Evolutionary conservation across 1,140 invertebrate species (phyloP), one percentile per base, ranked within the genome.

Genomic region (Delia radicum): DNA sequence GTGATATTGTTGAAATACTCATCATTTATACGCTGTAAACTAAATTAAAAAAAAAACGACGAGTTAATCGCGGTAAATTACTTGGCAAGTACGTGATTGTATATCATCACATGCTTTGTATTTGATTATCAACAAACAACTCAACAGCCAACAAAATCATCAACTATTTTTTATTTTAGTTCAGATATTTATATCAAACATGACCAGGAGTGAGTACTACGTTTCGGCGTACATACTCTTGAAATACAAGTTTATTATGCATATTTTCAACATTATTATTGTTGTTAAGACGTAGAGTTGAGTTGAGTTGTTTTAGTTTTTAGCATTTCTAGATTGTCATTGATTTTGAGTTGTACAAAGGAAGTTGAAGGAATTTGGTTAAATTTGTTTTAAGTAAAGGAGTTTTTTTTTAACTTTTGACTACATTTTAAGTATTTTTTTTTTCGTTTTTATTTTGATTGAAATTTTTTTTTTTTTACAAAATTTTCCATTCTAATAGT

Each of bases 31-130:
- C 65, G 21, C 3, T 55, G 48, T 18, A 42, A 55, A 55, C 48
- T 55, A 69, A 21, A 69, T 69, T 33, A 37, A 69, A 33, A 26
- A 31, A 69, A 31, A 69, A 31, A 69, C 29, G 65, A 69, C 65
- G 65, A 69, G 65, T 69, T 69, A 69, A 69, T 69, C 65, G 65
- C 65, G 29, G 65, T 69, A 69, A 69, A 69, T 69, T 69, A 69
- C 65, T 69, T 69, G 65, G 65, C 65, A 69, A 69, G 65, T 69
- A 69, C 65, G 65, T 69, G 65, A 69, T 69, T 69, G 65, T 69
- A 69, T 69, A 69, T 69, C 65, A 55, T 55, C 21, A 55, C 48
- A 21, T 24, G 48, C 21, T 55, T 55, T 55, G n/a, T 55, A 55
- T 55, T 55, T 55, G 48, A 55, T 55, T 55, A 55, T 55, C 48